Evolutionary conservation across 2,888 invertebrate species (phyloP).

Genomic region (Plebejus argus): DNA sequence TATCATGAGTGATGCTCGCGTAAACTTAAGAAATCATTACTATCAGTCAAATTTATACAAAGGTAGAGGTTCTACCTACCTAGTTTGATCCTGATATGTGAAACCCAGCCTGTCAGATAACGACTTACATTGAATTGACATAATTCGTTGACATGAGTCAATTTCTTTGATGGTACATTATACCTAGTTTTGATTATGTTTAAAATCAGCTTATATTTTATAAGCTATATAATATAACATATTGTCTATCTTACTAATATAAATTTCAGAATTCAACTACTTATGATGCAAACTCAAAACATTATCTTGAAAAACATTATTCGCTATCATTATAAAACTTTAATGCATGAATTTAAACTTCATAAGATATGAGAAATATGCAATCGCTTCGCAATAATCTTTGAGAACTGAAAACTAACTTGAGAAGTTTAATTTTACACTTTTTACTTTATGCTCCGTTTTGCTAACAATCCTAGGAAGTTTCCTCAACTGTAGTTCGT

Average conservation of each 20-base stretch:
- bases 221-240: not conserved
- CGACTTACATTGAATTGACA: too few relatives aligned
- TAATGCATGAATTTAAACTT: constrained; percentile 25
- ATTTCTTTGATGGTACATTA: not conserved
- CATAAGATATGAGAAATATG: constrained; percentile 29
- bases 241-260: not conserved
- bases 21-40: too few relatives aligned
- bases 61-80: too few relatives aligned
- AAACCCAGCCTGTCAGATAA: too few relatives aligned
- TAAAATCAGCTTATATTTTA: not conserved
- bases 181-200: too few relatives aligned
- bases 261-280: not conserved
- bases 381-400: constrained; percentile 30
- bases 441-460: constrained; percentile 31
- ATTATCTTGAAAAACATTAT: not conserved
- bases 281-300: not conserved
- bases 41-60: too few relatives aligned
- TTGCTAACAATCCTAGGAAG: constrained; percentile 19
- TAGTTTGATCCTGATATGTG: too few relatives aligned
- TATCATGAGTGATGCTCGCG: too few relatives aligned
- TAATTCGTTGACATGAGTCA: not conserved
- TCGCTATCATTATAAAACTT: constrained; percentile 18
- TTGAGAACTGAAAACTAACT: constrained; percentile 30
- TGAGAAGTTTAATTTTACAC: constrained; percentile 30
- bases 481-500: constrained; percentile 12